Conservation (phyloP, 53 echinoderm and acorn worm genomes). For the Henricia sp. region DNA sequence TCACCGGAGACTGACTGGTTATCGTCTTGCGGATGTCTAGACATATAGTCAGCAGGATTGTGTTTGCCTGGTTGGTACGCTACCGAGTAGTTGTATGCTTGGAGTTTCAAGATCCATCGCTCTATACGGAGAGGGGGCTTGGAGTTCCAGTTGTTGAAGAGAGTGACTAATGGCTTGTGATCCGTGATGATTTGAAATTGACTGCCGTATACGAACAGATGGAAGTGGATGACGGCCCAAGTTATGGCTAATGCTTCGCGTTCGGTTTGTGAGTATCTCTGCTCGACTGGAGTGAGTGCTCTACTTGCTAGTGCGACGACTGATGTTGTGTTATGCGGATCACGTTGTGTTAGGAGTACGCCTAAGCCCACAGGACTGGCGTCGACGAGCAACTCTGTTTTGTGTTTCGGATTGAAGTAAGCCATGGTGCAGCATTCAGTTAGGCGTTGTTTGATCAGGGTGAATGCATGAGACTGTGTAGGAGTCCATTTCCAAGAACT, state of each 20-base stretch:
- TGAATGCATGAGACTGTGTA: no score
- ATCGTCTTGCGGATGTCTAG: slow-evolving; percentile 38
- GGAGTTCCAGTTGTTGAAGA: slow-evolving; percentile 5
- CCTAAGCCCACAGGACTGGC: not conserved
- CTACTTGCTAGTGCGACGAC: slow-evolving; percentile 10
- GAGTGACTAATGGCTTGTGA: slow-evolving; percentile 14
- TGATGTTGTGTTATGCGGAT: not conserved
- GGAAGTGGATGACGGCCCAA: slow-evolving; percentile 38
- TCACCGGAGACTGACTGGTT: no score
- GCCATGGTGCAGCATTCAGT: slow-evolving; percentile 2
- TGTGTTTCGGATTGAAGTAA: not conserved
- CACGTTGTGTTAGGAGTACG: not conserved
- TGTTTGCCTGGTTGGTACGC: slow-evolving; percentile 68
- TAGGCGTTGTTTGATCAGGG: not conserved
- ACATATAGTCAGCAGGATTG: slow-evolving; percentile 81
- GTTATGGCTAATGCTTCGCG: slow-evolving; percentile 18
- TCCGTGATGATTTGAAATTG: slow-evolving; percentile 29
- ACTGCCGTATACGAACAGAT: slow-evolving; percentile 65
- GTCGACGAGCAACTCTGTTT: not conserved
- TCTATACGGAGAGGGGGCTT: not conserved
- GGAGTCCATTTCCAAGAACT: no score
- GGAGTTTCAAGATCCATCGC: slow-evolving; percentile 33
- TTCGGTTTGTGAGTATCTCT: not conserved
- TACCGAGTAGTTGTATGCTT: slow-evolving; percentile 64
- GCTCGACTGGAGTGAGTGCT: no score